Evolutionary conservation across 2,888 invertebrate genomes (phyloP), one percentile per base, ranked within the genome.

Genomic region (Drosophila austrosaltans): DNA sequence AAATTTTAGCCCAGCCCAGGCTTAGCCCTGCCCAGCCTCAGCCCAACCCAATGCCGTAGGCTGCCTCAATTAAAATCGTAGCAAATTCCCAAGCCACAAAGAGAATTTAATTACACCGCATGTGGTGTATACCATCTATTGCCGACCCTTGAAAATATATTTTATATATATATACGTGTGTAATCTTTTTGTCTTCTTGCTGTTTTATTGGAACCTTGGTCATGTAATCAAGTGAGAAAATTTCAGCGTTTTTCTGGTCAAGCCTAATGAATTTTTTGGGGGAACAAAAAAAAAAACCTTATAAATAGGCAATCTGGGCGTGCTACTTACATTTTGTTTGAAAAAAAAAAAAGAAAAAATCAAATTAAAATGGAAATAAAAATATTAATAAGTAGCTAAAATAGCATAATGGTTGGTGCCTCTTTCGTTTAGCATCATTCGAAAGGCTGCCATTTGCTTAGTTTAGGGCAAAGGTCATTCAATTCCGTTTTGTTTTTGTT

Each of bases 91-190:
- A 86, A 75, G 71, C 78, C 83, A 82, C 81, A 87, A 86, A 87
- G 78, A 69, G 82, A 86, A 86, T 86, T 87, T 86, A 86, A 86
- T 86, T 86, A 87, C 82, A 72, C 85, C 78, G 68, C 85, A 87
- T 87, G 85, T 77, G 85, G 86, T 75, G 74, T 66, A 48, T 48
- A 48, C 22, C 48, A 48, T 48, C 48, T 57, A 66, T 54, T 60
- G 69, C 39, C 74, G 75, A 74, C 82, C 85, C 75, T 83, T 79
- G 63, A 75, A 74, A 72, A 72, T 66, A 36, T 8, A 42, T 48
- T 22, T 48, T 48, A 22, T 25, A 48, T 48, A 30, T 10, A 36
- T 36, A 36, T 36, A 8, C 2, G 28, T 5, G 10, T 12, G 10
- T 48, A 7, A 3, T 22, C 8, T 48, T 22, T 48, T 48, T 22